Evolutionary conservation across 2,888 invertebrate species (phyloP).

Genomic region (Nomada lathburiana): DNA sequence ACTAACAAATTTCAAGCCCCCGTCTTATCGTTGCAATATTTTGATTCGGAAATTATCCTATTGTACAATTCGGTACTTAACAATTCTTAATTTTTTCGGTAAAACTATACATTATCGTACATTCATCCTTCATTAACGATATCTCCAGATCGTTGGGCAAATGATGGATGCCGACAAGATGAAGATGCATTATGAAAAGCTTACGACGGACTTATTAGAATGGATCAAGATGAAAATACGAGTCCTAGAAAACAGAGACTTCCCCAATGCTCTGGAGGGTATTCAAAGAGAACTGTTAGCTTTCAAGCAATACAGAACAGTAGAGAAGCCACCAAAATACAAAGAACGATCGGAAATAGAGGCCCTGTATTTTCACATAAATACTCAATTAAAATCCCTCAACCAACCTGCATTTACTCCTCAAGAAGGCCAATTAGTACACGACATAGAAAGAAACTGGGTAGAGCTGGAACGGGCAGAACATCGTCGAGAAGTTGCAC

Average conservation of each 20-base stretch:
- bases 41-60: too few species aligned
- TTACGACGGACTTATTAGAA: slow-evolving; percentile 93
- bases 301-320: slow-evolving; percentile 98
- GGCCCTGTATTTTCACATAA: slow-evolving; percentile 97
- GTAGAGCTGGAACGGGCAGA: slow-evolving; percentile 96
- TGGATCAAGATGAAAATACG: slow-evolving; percentile 96
- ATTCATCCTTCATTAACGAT: too few species aligned
- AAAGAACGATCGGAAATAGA: slow-evolving; percentile 99
- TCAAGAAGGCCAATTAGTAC: slow-evolving; percentile 95
- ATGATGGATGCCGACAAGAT: slow-evolving; percentile 97
- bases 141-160: slow-evolving; percentile 95
- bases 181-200: slow-evolving; percentile 94
- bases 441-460: slow-evolving; percentile 98
- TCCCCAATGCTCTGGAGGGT: slow-evolving; percentile 97
- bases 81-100: too few species aligned
- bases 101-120: too few species aligned
- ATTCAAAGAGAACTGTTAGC: slow-evolving; percentile 95
- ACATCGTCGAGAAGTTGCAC: slow-evolving; percentile 95
- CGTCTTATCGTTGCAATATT: too few species aligned
- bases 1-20: not conserved
- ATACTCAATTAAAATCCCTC: slow-evolving; percentile 97
- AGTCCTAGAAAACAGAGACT: slow-evolving; percentile 92
- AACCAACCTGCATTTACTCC: slow-evolving; percentile 94
- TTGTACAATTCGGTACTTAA: too few species aligned
- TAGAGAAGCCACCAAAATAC: slow-evolving; percentile 99